These are phyloP conservation scores for Calcarius lapponicus DNA, from an alignment of 2,797 vertebrate genomes.

Conservation along the genomic window DNA sequence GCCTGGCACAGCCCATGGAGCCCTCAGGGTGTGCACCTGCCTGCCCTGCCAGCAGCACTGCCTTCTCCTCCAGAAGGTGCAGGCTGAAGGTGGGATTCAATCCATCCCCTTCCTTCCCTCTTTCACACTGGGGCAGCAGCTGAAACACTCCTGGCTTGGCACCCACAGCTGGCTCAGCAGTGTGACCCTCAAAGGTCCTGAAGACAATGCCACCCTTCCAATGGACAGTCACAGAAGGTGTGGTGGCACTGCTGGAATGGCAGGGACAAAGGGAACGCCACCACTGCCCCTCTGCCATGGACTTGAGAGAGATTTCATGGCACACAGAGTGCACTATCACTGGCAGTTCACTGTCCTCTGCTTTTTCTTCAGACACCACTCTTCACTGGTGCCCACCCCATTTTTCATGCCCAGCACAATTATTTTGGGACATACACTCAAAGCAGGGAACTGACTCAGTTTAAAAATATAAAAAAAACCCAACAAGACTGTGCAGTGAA, in stretches of 20 bases:
- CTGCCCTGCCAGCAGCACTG: not conserved
- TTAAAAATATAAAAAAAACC: not conserved
- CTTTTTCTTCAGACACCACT: not conserved
- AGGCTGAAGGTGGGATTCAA: not conserved
- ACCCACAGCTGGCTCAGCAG: not conserved
- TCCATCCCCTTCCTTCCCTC: not conserved
- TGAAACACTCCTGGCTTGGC: not conserved
- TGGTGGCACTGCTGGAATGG: not conserved
- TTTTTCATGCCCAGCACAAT: not conserved
- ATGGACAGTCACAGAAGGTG: not conserved
- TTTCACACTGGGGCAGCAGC: not conserved
- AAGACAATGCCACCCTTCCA: not conserved
- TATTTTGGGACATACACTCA: not conserved
- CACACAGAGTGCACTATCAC: not conserved
- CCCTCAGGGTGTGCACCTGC: not conserved
- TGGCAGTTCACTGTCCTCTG: not conserved
- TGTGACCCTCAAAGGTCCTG: not conserved
- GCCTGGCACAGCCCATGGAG: accelerated
- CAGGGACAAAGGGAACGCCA: not conserved
- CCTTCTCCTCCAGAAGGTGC: not conserved
- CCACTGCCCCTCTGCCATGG: not conserved
- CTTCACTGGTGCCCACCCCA: not conserved
- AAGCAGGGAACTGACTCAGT: not conserved
- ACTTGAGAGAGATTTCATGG: not conserved
- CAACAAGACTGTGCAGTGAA: not conserved